Evolutionary conservation across 2,113 vertebrate species (phyloP), one percentile per base, ranked within the genome.

Genomic region (Rhinichthys klamathensis): DNA sequence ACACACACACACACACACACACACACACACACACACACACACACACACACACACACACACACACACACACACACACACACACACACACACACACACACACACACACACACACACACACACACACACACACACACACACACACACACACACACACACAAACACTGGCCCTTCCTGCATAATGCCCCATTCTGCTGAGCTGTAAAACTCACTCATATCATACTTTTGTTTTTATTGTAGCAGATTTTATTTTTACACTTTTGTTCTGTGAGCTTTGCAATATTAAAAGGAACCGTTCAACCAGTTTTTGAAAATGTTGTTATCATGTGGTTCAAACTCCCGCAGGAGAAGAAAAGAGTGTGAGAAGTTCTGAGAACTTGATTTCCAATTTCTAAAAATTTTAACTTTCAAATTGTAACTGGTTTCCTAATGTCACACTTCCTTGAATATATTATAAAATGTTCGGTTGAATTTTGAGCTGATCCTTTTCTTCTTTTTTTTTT

Each of bases 181-280:
- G 23, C n/a, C 38, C 41, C 70, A 73, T 73, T 73, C 70, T 73
- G 75, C 56, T 41, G 16, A 65, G 60, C n/a, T 65, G 60, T 63
- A 58, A 80, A 80, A 49, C n/a, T 51, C 38, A 61, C 21, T 61
- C 35, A 27, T 10, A n/a, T n/a, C 35, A 38, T 1, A 38, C 38
- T 63, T 27, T 44, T 61, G 12, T 63, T 32, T 79, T 79, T 38
- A 61, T 44, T 80, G 44, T 75, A 51, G 46, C 58, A 80, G 58
- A 65, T 65, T 80, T 80, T 80, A 61, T 41, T 25, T 80, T 46
- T 44, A 16, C n/a, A 1, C n/a, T 16, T 80, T n/a, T 16, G 21
- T 61, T 44, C 30, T 15, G 21, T 77, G 74, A 77, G 74, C 49
- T 30, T 25, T 44, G 41, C n/a, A 27, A 25, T 16, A 75, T 75